Evolutionary conservation across 2,113 vertebrate genomes (phyloP).

Genomic region (Taurulus bubalis): DNA sequence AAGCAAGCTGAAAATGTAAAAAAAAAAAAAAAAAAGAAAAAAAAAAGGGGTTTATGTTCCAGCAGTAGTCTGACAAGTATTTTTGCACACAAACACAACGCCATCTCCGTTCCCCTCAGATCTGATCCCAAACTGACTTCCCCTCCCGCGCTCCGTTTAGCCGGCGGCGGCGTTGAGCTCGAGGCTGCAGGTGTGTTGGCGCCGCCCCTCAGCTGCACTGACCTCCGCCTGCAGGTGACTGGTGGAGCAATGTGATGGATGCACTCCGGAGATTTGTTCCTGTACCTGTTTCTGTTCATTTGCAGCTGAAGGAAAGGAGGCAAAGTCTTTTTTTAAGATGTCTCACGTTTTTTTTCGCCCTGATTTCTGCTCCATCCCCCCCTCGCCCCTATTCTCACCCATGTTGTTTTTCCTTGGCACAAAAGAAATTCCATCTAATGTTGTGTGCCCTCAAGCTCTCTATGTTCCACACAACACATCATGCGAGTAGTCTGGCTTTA

Average conservation of each 20-base stretch:
- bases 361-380: constrained; percentile 23
- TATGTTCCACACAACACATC: constrained; percentile 51
- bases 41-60: constrained; percentile 71
- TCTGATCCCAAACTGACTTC: constrained; percentile 46
- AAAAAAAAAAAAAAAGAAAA: constrained; percentile 37
- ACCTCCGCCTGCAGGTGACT: constrained; percentile 30
- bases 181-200: neutral
- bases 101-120: constrained; percentile 60
- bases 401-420: constrained; percentile 47
- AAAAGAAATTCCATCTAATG: constrained; percentile 20
- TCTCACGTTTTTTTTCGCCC: constrained; percentile 10
- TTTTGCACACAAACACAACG: constrained; percentile 82
- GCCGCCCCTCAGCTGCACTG: constrained; percentile 59
- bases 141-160: neutral
- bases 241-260: constrained; percentile 76
- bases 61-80: constrained; percentile 80
- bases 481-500: constrained; percentile 60
- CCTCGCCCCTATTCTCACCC: constrained; percentile 23
- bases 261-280: constrained; percentile 78
- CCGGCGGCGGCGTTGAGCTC: neutral
- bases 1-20: constrained; percentile 58
- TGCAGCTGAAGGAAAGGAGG: constrained; percentile 54
- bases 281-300: constrained; percentile 18
- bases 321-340: constrained; percentile 28
- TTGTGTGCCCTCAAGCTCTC: constrained; percentile 24